A percentile compares a stretch with the other conserved stretches of the same genome.
These are phyloP conservation scores for Pangasius sanitwongsei DNA, from an alignment of 2,797 vertebrate genomes.

Conservation along the genomic window DNA sequence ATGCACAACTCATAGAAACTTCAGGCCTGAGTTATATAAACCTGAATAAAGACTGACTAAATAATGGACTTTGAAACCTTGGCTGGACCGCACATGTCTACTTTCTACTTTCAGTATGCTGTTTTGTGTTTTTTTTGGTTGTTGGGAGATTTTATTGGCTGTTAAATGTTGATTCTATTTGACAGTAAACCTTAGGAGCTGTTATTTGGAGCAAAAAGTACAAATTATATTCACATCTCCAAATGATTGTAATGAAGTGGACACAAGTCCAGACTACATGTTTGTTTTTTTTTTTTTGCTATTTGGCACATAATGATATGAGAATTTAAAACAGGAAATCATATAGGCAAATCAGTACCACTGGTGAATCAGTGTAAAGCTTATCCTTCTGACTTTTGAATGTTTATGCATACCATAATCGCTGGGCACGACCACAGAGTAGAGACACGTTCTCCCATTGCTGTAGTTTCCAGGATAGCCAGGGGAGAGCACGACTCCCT, in stretches of 20 bases:
- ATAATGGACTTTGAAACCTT: background rate
- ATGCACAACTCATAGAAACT: background rate
- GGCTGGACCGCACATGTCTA: background rate
- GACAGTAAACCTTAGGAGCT: background rate
- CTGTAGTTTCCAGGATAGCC: slow-evolving; percentile 96
- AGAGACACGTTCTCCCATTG: slow-evolving; percentile 87
- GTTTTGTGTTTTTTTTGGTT: background rate
- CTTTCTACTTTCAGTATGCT: background rate
- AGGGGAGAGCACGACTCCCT: slow-evolving; percentile 94
- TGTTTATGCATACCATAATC: slow-evolving; percentile 85
- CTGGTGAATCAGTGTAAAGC: background rate
- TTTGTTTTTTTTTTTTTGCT: background rate
- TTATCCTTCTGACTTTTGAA: background rate
- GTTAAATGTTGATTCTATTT: background rate
- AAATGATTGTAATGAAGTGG: background rate
- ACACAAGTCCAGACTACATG: background rate
- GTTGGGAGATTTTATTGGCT: background rate
- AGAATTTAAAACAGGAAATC: background rate
- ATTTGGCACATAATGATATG: background rate
- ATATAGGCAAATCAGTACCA: background rate
- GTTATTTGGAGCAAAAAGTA: background rate
- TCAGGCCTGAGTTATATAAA: background rate
- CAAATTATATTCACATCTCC: background rate
- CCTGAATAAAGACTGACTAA: background rate
- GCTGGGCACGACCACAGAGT: slow-evolving; percentile 90